A percentile compares a stretch with the other conserved stretches of the same genome.
Evolutionary conservation across 2,888 invertebrate genomes (phyloP).

Genomic region (Heliconius aoede): DNA sequence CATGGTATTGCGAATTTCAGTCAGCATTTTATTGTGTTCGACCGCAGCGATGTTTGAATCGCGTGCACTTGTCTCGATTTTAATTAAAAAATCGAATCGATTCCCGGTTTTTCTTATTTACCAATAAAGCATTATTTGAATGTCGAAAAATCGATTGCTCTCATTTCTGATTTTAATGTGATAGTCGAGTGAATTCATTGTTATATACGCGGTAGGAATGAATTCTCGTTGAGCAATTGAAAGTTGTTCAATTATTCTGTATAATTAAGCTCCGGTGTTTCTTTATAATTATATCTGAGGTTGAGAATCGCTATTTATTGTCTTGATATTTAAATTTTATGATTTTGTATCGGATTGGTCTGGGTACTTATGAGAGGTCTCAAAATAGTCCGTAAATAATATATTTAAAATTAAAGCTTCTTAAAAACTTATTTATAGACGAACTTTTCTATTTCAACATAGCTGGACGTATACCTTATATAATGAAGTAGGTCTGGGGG

Average conservation of each 20-base stretch:
- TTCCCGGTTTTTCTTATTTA: constrained; percentile 42
- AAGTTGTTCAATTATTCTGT: constrained; percentile 20
- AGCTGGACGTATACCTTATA: too few relatives aligned
- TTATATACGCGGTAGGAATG: constrained; percentile 21
- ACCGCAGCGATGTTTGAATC: constrained; percentile 37
- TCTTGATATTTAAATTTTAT: not conserved
- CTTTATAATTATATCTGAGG: not conserved
- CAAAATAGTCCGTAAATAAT: too few relatives aligned
- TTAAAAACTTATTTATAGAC: too few relatives aligned
- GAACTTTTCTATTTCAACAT: too few relatives aligned
- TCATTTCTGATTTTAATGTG: constrained; percentile 41
- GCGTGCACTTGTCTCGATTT: constrained; percentile 37
- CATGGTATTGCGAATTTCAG: constrained; percentile 42
- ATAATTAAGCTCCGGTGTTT: constrained; percentile 4
- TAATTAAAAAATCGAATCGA: constrained; percentile 42
- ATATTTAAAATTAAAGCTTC: too few relatives aligned
- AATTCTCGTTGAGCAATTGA: too few relatives aligned
- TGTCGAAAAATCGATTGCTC: constrained; percentile 39
- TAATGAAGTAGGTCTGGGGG: too few relatives aligned
- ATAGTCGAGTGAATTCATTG: constrained; percentile 32
- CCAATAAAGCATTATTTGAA: constrained; percentile 42
- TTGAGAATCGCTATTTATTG: not conserved
- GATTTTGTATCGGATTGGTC: too few relatives aligned
- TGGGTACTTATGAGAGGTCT: too few relatives aligned
- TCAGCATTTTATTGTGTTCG: constrained; percentile 35